Evolutionary conservation across 2,888 invertebrate species (phyloP).

Genomic region (Athalia rosae): DNA sequence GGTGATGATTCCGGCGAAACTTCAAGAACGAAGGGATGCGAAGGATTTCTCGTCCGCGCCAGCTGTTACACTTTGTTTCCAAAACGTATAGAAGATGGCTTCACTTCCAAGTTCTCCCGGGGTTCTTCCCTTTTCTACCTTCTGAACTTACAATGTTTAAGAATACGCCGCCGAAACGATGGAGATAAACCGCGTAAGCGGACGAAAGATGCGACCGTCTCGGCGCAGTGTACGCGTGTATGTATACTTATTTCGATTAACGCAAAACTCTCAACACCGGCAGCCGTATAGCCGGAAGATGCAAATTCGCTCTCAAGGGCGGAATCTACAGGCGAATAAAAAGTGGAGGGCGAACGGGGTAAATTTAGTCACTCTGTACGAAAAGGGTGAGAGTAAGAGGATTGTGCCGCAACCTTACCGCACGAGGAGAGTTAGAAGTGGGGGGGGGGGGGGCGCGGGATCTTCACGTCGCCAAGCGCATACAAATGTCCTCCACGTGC

Average conservation of each 20-base stretch:
- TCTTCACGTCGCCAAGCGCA: slow-evolving; percentile 37
- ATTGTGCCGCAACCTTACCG: slow-evolving; percentile 32
- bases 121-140: not conserved
- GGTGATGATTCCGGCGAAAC: slow-evolving; percentile 42
- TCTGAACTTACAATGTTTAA: slow-evolving; percentile 20
- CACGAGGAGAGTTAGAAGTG: slow-evolving; percentile 32
- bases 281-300: no score
- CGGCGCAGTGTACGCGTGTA: not conserved
- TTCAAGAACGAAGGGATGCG: slow-evolving; percentile 43
- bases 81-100: slow-evolving; percentile 39
- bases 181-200: slow-evolving; percentile 17
- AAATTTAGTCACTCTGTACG: not conserved
- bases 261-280: no score
- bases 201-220: not conserved
- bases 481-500: slow-evolving; percentile 42
- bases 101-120: slow-evolving; percentile 31
- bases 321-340: slow-evolving; percentile 5
- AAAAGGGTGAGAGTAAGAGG: slow-evolving; percentile 21
- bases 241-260: no score
- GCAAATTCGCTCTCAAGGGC: not conserved
- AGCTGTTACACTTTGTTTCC: slow-evolving; percentile 57
- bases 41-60: slow-evolving; percentile 55
- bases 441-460: slow-evolving; percentile 13
- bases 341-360: not conserved
- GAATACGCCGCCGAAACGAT: slow-evolving; percentile 17